Evolutionary conservation across 2,797 vertebrate genomes (phyloP), one percentile per base, ranked within the genome.

Genomic region (Ciconia nigra): DNA sequence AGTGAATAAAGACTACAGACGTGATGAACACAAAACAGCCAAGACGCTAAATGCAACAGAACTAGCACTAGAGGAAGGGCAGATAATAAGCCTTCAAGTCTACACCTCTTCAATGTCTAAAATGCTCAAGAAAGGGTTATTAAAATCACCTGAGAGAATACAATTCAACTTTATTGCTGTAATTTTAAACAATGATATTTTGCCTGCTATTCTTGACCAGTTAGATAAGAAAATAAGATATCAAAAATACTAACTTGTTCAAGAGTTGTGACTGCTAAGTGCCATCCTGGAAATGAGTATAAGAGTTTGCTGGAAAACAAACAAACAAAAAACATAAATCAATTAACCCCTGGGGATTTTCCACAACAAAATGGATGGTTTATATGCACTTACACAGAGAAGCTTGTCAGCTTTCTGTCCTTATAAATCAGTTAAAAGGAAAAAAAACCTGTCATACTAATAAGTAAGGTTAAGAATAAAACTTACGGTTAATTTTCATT

Each of bases 261-360:
- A 95, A 99, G 98, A 72, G 98, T 98, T 35, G 99, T 99, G 90
- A 99, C 98, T 9, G 98, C 98, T 33, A 98, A 97, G 22, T 97
- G 97, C 99, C 99, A 99, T 67, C 99, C 99, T 33, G 98, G 81
- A 94, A 99, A 99, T 0, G 98, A 98, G 96, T 98, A 99, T 5
- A 99, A 88, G 87, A 99, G 97, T 95, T 99, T 99, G 98, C 99
- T 99, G 97, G 13, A 95, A 96, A 62, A 93, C 46, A 96, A 89
- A 79, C 6, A 90, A 24, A 61, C 5, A 70, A 78, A 70, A 19
- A 5, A 0, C 39, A 44, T 28, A 44, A 66, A 76, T 70, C 10
- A 79, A 54, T 21, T 28, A 89, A 82, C 5, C 5, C 22, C 22
- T 71, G 18, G 7, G 5, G 7, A 71, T 49, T 62, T 88, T 83